Base-by-base conservation (phyloP, 2,888 invertebrate genomes). In the Phortica magna region DNA sequence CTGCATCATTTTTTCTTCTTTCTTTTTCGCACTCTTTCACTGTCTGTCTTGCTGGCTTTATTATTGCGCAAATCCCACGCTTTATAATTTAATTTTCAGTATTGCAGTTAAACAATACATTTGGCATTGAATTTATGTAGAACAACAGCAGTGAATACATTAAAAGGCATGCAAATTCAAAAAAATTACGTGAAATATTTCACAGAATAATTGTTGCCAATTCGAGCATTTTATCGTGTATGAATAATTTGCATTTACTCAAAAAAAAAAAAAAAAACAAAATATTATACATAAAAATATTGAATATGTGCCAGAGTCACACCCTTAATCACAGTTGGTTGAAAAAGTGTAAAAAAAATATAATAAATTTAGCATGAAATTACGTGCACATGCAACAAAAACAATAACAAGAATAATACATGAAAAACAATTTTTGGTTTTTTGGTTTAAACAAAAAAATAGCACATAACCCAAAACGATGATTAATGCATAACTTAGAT, bases 61-160 rank as follows among this genome's bases (percentile, higher is more conserved):
- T 39, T 41, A 12, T 12, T 65, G 6, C 0, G 10, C n/a, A 19
- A 22, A 12, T 65, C 41, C 65, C 65, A 65, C 65, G 65, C 65
- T 59, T 4, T 65, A 65, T 65, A 39, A 61, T 39, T 39, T 65
- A 39, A 39, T 14, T 10, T 65, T 65, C 17, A 39, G 65, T 39
- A 41, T 14, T 65, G 41, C 65, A 65, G 5, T 31, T 65, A 39
- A 65, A n/a, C 65, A 65, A 12, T 22, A 10, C 19, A 19, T 41
- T 65, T 65, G 65, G 65, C 65, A 65, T 65, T 65, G 65, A 65
- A 65, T 65, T 65, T 65, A 65, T 65, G 41, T 65, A 61, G 61
- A 61, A 22, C 61, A 61, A 22, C 17, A 61, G 7, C 10, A 61
- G 19, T 61, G 61, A 61, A 61, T 61, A 61, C 61, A 61, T 61